Percentiles rank a stretch among this genome's conserved stretches.
These are phyloP conservation scores for Diglossa cyanea DNA, from an alignment of 2,797 vertebrate species.

Conservation along the genomic window DNA sequence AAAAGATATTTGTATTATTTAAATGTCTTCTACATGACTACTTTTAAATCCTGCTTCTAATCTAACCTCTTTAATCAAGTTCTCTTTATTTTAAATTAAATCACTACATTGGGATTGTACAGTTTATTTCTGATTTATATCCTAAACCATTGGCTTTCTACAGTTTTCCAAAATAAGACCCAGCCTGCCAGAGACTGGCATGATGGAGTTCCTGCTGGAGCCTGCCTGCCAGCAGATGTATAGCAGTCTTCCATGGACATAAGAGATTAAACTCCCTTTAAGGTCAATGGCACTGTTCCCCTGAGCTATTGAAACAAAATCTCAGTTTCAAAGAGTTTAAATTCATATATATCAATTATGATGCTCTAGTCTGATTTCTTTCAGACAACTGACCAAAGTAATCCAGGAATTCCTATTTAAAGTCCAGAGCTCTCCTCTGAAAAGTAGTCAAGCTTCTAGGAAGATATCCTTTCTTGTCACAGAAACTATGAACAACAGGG, in stretches of 20 bases:
- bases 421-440: background rate
- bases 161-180: background rate
- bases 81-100: conserved; percentile 19
- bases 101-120: background rate
- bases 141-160: background rate
- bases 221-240: background rate
- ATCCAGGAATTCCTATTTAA: background rate
- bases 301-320: background rate
- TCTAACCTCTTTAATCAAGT: conserved; percentile 2
- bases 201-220: background rate
- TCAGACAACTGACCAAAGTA: background rate
- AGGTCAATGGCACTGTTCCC: background rate
- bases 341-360: background rate
- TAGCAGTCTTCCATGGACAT: background rate
- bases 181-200: background rate
- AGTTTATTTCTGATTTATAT: background rate
- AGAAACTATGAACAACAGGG: background rate
- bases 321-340: background rate
- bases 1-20: conserved; percentile 9
- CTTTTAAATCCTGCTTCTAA: conserved; percentile 1
- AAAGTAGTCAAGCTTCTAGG: background rate
- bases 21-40: background rate
- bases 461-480: background rate
- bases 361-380: background rate
- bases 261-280: background rate